Base-by-base conservation (phyloP, 1,140 invertebrate genomes). In the Pseudomyrmex sp. region DNA sequence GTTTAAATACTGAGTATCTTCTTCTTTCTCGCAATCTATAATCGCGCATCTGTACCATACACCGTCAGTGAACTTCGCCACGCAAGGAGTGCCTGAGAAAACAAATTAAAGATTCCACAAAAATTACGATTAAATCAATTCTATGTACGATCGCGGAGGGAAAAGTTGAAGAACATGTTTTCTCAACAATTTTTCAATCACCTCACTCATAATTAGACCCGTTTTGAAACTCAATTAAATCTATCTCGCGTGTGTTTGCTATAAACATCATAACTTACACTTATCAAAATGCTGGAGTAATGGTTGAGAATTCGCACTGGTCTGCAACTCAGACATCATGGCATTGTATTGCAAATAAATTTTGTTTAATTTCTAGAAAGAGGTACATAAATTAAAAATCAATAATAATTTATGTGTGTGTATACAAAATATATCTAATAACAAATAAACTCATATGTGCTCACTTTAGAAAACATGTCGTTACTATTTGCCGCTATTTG, bases 31-130 rank as follows among this genome's bases (percentile, higher is more conserved):
- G 12, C 26, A 58, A 94, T 94, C 91, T 20, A 93, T 48, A 9
- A 97, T 94, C 70, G 92, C 88, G 23, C 95, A 96, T 75, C 96
- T 94, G 88, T 96, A 97, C 93, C 93, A 94, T 1, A 58, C 48
- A 1, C 79, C 73, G 74, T 94, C 93, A 7, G 23, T n/a, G 65
- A 87, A 94, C 54, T 90, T 83, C 1, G 90, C 88, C 56, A 91
- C 89, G 52, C 93, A 94, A 1, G 90, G 85, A n/a, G 87, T 85
- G 73, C 85, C 93, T 93, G 44, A 12, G 20, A 59, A 80, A 2
- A 65, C 5, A 35, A 35, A 35, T 35, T 26, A 26, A 26, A 26
- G 1, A 5, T 35, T 35, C 5, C 35, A 7, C 35, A 0, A 35
- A 35, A 5, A 35, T 35, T 35, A 35, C 35, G 5, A 35, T n/a